Evolutionary conservation across 2,113 vertebrate genomes (phyloP).

Genomic region (Platichthys stellatus): DNA sequence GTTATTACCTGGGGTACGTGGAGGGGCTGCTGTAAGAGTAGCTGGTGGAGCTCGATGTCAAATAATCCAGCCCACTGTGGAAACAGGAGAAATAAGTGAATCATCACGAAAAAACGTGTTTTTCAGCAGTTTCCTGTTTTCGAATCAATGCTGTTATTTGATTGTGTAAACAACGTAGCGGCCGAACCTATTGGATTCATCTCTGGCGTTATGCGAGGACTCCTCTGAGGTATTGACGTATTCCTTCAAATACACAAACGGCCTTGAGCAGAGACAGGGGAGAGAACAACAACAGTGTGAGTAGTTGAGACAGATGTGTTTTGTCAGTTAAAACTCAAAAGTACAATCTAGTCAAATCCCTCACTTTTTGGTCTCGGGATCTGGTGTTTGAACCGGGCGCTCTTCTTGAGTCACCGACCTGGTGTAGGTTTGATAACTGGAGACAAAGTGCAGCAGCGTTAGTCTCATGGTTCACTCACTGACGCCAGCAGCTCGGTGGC

Average conservation of each 20-base stretch:
- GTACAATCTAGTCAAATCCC: constrained; percentile 13
- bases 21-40: constrained; percentile 79
- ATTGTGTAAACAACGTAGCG: not conserved
- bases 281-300: not conserved
- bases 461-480: constrained; percentile 48
- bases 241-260: constrained; percentile 87
- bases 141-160: not conserved
- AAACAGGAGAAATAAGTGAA: constrained; percentile 13
- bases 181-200: constrained; percentile 70
- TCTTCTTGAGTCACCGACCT: constrained; percentile 38
- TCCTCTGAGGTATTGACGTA: constrained; percentile 81
- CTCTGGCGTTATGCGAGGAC: constrained; percentile 62
- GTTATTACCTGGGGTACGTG: constrained; percentile 67
- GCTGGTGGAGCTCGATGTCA: constrained; percentile 68
- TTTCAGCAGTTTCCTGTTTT: not conserved
- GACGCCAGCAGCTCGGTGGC: constrained; percentile 22
- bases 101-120: not conserved
- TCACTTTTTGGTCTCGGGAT: constrained; percentile 79
- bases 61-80: constrained; percentile 63
- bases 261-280: constrained; percentile 68
- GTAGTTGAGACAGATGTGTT: not conserved
- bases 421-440: constrained; percentile 51
- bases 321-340: not conserved
- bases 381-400: constrained; percentile 49
- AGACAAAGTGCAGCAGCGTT: constrained; percentile 34